Conservation (phyloP, 1,140 invertebrate species). For the Drosophila lacertosa region DNA sequence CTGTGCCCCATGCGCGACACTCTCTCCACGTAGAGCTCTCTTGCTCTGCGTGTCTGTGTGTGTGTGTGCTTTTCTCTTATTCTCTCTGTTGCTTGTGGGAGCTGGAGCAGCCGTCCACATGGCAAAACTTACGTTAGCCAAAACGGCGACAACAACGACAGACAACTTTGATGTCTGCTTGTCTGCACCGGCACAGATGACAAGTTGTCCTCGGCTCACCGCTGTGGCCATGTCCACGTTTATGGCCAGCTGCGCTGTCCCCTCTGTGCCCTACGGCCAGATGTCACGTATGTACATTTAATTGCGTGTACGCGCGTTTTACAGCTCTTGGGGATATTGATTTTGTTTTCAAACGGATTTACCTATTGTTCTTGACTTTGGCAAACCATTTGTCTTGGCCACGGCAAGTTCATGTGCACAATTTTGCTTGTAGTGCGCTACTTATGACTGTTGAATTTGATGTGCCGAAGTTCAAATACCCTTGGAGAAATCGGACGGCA, state of each 20-base stretch:
- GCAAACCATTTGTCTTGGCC: too few relatives aligned
- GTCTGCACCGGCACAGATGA: slow-evolving; percentile 32
- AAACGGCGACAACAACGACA: slow-evolving; percentile 6
- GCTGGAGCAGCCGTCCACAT: slow-evolving; percentile 21
- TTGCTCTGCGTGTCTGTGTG: neutral
- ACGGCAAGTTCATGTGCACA: neutral
- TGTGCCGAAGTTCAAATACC: too few relatives aligned
- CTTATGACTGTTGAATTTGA: too few relatives aligned
- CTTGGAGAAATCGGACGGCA: too few relatives aligned
- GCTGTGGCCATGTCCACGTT: slow-evolving; percentile 32
- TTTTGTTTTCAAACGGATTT: slow-evolving; percentile 46
- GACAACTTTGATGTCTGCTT: slow-evolving; percentile 2
- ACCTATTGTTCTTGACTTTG: slow-evolving; percentile 7
- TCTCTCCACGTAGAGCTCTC: slow-evolving; percentile 1
- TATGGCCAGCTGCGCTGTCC: slow-evolving; percentile 16
- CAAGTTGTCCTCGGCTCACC: slow-evolving; percentile 11
- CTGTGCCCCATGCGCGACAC: slow-evolving; percentile 29
- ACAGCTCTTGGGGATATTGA: slow-evolving; percentile 41
- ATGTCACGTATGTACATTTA: slow-evolving; percentile 78
- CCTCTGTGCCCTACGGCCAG: slow-evolving; percentile 44
- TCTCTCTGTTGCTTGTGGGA: neutral
- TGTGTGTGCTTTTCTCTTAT: neutral
- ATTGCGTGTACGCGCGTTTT: slow-evolving; percentile 36
- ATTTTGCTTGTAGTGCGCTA: too few relatives aligned
- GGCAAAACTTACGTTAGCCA: slow-evolving; percentile 58